phyloP scores from a whole-genome alignment of 2,797 vertebrate species.

The Pampus argenteus region DNA sequence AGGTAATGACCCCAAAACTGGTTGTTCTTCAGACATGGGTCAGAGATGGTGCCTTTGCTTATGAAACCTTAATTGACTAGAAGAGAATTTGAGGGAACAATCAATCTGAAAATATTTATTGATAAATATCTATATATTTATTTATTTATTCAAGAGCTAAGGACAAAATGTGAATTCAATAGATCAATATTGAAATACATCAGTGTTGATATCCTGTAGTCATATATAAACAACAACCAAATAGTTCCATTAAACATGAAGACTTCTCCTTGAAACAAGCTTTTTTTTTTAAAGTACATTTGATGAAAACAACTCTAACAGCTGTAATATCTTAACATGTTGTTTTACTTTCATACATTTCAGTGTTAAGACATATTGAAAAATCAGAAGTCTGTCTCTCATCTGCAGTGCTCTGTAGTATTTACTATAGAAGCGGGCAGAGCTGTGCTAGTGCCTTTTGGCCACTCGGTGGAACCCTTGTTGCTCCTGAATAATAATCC shows the following conservation, averaged over 20 bases:
- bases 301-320: neutral
- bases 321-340: neutral
- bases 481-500: constrained; percentile 41
- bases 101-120: neutral
- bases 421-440: neutral
- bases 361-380: neutral
- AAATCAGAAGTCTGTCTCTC: neutral
- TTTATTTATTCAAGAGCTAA: neutral
- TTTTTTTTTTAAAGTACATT: neutral
- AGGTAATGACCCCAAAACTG: constrained; percentile 4
- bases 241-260: neutral
- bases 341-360: neutral
- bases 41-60: neutral
- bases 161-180: neutral
- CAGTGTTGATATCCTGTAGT: neutral
- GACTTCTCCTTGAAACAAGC: neutral
- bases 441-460: constrained; percentile 38
- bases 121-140: neutral
- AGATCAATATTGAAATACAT: neutral
- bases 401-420: neutral
- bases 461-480: constrained; percentile 80
- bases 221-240: neutral
- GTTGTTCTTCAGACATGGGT: neutral
- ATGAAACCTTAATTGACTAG: neutral
- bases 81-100: neutral